These are phyloP conservation scores for Polypterus bichir DNA, from an alignment of 2,113 vertebrate genomes.

Conservation along the genomic window DNA sequence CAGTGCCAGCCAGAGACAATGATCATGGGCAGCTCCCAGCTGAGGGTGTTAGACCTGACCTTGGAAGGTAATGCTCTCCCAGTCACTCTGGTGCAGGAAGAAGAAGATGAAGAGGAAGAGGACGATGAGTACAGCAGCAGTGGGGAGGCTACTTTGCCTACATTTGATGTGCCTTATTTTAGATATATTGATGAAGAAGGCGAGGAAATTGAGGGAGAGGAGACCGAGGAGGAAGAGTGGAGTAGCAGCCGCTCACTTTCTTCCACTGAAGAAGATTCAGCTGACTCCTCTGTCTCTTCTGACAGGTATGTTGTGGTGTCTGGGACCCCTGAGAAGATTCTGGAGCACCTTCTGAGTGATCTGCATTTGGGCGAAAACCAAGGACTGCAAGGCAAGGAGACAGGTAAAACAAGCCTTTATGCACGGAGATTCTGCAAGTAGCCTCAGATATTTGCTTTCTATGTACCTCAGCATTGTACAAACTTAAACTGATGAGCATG, in stretches of 20 bases:
- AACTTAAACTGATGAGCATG: too few relatives aligned
- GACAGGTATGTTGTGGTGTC: slow-evolving; percentile 86
- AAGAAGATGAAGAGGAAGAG: slow-evolving; percentile 54
- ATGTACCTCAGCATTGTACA: too few relatives aligned
- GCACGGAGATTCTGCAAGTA: too few relatives aligned
- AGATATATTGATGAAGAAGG: slow-evolving; percentile 94
- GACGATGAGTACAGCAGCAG: slow-evolving; percentile 41
- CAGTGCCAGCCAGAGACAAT: slow-evolving; percentile 33
- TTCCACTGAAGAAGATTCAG: slow-evolving; percentile 78
- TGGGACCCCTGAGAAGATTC: slow-evolving; percentile 84
- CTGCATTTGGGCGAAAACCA: slow-evolving; percentile 74
- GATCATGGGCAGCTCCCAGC: slow-evolving; percentile 68
- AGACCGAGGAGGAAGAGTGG: slow-evolving; percentile 52
- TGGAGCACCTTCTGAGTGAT: slow-evolving; percentile 82
- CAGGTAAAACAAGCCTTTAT: slow-evolving; percentile 52
- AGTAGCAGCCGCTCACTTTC: slow-evolving; percentile 87
- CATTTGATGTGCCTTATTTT: slow-evolving; percentile 95
- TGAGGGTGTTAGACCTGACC: slow-evolving; percentile 50
- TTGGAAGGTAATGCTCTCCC: slow-evolving; percentile 53
- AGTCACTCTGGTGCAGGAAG: slow-evolving; percentile 56
- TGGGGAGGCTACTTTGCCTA: slow-evolving; percentile 62
- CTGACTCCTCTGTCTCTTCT: slow-evolving; percentile 74
- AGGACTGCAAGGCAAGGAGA: slow-evolving; percentile 58
- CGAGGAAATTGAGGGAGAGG: slow-evolving; percentile 48
- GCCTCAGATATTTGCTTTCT: too few relatives aligned